Base-by-base conservation (phyloP, 1,140 invertebrate genomes). In the Drosophila jambulina region DNA sequence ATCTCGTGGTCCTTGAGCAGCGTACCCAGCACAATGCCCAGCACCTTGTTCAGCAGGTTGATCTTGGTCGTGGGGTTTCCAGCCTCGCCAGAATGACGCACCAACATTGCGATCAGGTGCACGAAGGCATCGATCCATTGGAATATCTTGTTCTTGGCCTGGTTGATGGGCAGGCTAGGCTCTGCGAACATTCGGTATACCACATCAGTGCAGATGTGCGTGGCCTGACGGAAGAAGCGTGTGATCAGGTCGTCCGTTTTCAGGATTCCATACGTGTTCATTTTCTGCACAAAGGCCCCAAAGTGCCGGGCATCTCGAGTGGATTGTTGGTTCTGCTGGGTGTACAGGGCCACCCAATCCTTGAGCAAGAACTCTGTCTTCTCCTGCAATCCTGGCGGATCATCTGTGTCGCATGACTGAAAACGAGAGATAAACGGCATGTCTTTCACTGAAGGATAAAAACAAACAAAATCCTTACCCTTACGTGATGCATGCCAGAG, bases 231-330 rank as follows among this genome's bases (percentile, higher is more conserved):
- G 94, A 99, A 99, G 94, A 99, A 99, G 69, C 98, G 93, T 0
- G 98, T 98, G 58, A 99, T 99, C 67, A 99, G 94, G 92, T 99
- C 99, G 87, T 99, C 99, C 0, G 98, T 99, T 92, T 99, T 99
- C 15, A 99, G 93, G 51, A 99, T 98, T 4, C 99, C 99, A 79
- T 99, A 98, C 64, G 97, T 95, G 87, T 99, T 99, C 98, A 99
- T 98, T 93, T 98, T 95, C 85, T 98, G 97, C 1, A 99, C 98
- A 93, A 99, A 99, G 54, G 97, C 93, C 38, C 97, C 96, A 91
- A 99, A 99, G n/a, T 98, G 97, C 90, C 99, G 98, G 7, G 98
- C 97, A 93, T 99, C 98, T 45, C 97, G 95, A 0, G 96, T 95
- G 17, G 96, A 95, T 17, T 94, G 94, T 3, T 97, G 95, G 71